phyloP scores from a whole-genome alignment of 1,140 invertebrate genomes.

The Trichomalopsis sarcophagae region DNA sequence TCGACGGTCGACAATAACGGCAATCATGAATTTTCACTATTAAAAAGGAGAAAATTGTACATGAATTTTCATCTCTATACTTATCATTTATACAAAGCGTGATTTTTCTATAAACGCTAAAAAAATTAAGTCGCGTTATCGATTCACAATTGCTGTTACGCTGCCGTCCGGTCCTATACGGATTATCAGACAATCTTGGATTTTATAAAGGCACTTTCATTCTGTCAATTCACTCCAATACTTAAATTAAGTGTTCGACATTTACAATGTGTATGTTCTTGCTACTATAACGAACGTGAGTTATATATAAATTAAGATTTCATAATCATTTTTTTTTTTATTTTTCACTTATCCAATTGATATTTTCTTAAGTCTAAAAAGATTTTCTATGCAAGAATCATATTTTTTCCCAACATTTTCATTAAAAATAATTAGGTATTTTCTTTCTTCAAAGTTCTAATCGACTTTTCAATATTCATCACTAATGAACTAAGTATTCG shows the following conservation, averaged over 20 bases:
- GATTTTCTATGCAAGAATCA: conserved; percentile 17
- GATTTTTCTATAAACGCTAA: conserved; percentile 7
- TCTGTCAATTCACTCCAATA: conserved; percentile 59
- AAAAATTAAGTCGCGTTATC: conserved; percentile 32
- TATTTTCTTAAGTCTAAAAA: conserved; percentile 37
- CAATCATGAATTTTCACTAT: conserved; percentile 32
- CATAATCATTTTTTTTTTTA: conserved; percentile 16
- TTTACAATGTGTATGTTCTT: conserved; percentile 19
- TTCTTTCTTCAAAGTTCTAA: neutral
- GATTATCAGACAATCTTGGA: conserved; percentile 56
- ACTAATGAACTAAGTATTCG: conserved; percentile 39
- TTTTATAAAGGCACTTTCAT: conserved; percentile 69
- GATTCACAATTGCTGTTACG: conserved; percentile 46
- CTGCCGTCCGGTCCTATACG: neutral
- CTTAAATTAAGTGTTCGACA: conserved; percentile 40
- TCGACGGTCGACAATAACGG: conserved; percentile 51
- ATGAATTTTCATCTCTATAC: neutral
- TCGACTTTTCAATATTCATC: conserved; percentile 1
- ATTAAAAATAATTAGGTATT: conserved; percentile 46
- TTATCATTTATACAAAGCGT: conserved; percentile 17
- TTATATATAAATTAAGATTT: conserved; percentile 38
- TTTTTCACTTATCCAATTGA: conserved; percentile 18
- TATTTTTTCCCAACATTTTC: conserved; percentile 35
- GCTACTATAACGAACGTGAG: neutral
- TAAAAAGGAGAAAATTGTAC: neutral